A percentile compares a stretch with the other conserved stretches of the same genome.
Evolutionary conservation across 2,113 vertebrate genomes (phyloP).

Genomic region (Gnathonemus echidnorhynchus): DNA sequence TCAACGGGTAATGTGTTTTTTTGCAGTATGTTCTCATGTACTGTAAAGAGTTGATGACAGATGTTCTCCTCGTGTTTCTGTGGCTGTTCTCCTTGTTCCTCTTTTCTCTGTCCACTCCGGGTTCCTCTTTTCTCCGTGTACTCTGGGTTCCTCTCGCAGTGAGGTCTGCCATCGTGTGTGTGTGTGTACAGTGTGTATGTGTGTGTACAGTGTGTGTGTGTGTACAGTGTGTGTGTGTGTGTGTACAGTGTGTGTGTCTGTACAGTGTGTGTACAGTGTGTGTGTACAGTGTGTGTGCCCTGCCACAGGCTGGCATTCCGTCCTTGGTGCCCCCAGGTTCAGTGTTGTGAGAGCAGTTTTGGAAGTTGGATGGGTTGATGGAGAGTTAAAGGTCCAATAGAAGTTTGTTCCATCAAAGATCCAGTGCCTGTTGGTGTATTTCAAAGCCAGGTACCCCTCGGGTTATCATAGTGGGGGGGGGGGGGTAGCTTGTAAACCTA

Average conservation of each 20-base stretch:
- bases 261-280: no score
- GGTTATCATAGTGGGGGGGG: neutral
- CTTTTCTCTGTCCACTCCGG: neutral
- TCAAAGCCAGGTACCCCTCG: neutral
- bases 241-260: no score
- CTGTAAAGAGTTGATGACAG: neutral
- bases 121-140: neutral
- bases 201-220: neutral
- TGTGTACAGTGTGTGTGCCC: neutral
- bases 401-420: neutral
- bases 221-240: no score
- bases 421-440: neutral
- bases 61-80: neutral
- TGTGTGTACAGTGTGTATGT: no score
- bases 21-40: neutral
- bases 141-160: neutral
- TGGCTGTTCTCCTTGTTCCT: neutral
- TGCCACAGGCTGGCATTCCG: neutral
- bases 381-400: neutral
- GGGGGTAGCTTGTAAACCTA: neutral
- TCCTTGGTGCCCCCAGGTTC: neutral
- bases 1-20: conserved; percentile 16
- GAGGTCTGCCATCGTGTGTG: no score
- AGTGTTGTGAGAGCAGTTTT: neutral
- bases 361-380: neutral